A percentile compares a stretch with the other conserved stretches of the same genome.
These are phyloP conservation scores for Hyperopisus bebe DNA, from an alignment of 2,113 vertebrate species.

Conservation along the genomic window DNA sequence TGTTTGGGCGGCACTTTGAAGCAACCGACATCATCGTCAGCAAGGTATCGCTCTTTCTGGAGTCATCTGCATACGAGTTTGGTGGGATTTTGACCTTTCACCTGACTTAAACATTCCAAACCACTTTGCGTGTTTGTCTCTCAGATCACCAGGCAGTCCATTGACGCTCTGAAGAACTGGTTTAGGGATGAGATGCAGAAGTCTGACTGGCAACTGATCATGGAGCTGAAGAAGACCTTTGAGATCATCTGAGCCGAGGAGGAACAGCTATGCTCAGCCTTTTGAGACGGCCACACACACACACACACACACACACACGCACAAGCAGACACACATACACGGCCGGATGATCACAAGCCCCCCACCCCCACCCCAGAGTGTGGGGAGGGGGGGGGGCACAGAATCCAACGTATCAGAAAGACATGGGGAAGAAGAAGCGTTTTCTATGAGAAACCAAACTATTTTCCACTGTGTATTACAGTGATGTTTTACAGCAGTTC, in stretches of 20 bases:
- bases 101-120: not conserved
- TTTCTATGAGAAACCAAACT: conserved; percentile 85
- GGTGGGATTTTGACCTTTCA: not conserved
- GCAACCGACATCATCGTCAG: conserved; percentile 90
- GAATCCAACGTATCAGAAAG: conserved; percentile 1
- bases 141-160: conserved; percentile 92
- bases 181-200: conserved; percentile 98
- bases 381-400: not conserved
- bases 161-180: conserved; percentile 97
- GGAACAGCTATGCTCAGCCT: conserved; percentile 16
- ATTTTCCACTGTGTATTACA: conserved; percentile 82
- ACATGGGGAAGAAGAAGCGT: conserved; percentile 53
- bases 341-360: not conserved
- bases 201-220: conserved; percentile 95
- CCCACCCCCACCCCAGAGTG: not conserved
- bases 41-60: conserved; percentile 65
- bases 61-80: not conserved
- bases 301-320: not conserved
- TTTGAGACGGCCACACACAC: not conserved
- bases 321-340: not conserved
- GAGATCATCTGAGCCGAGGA: conserved; percentile 82
- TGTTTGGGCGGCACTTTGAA: conserved; percentile 96
- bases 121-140: conserved; percentile 16
- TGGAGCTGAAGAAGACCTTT: conserved; percentile 98
- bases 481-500: conserved; percentile 67